Base-by-base conservation (phyloP, 2,113 vertebrate genomes). In the Ibidorhyncha struthersii region DNA sequence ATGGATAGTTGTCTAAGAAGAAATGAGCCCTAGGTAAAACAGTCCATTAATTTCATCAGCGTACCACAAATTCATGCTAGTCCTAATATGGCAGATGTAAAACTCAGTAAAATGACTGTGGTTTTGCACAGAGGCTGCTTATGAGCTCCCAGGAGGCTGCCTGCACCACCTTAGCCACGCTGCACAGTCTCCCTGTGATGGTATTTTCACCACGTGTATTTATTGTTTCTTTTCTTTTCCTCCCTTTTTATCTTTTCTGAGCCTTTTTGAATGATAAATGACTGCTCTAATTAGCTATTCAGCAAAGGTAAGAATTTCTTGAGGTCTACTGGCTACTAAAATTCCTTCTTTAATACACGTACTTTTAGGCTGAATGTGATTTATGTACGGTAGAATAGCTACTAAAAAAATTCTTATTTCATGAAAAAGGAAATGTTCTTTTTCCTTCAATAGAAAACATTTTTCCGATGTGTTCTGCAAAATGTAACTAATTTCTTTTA, bases 401-500 rank as follows among this genome's bases (percentile, higher is more conserved):
- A 82, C 93, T 91, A 94, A 90, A 95, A 50, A 14, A 30, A 6
- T 59, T 88, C 34, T 61, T 40, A 9, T 82, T 95, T 92, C 55
- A 50, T 26, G 20, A 71, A 58, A 56, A 79, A 95, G 86, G 90
- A 87, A 96, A 74, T 40, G 47, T 91, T 94, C 86, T 82, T 81
- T 94, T 87, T 92, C 88, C 29, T 95, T 89, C 86, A 90, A 66
- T 78, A 70, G 86, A 90, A 96, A 93, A 95, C 74, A 30, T 86
- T 87, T 96, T 96, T 94, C 77, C 66, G 90, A 15, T 86, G 85
- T 93, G 62, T 97, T 97, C 91, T 85, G 91, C 71, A 96, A 97
- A 98, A 97, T 97, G 91, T 97, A 97, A 93, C 93, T 96, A 97
- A 96, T 97, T 98, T 98, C 95, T 82, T 82, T 94, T 93, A 94